Evolutionary conservation across 2,888 invertebrate genomes (phyloP), one percentile per base, ranked within the genome.

Genomic region (Drosophila quinaria): DNA sequence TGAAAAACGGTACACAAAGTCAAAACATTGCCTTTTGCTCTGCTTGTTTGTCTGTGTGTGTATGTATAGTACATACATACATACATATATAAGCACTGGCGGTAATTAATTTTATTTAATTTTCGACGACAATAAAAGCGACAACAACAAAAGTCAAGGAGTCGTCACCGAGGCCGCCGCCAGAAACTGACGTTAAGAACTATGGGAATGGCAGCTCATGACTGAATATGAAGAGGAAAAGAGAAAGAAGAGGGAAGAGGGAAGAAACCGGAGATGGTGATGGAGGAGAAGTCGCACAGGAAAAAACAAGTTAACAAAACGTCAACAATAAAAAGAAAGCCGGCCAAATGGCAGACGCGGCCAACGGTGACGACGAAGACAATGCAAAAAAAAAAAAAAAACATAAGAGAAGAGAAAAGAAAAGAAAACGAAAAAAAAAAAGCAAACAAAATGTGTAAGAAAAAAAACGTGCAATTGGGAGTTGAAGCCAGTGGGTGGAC

Each of bases 301-400:
- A 89, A 84, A 84, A 89, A 84, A 89, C 83, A 84, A 84, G 89
- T 89, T 89, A 87, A 83, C 89, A 84, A 70, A 83, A 84, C 81
- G 78, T 80, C 83, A 84, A 83, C 87, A 80, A 80, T 69, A 68
- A 71, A 70, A 78, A 70, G 52, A 72, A 80, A 74, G 70, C 58
- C 65, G 62, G 54, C 73, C 52, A 72, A 87, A 82, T 76, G 78
- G 72, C 78, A 72, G 61, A 74, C 47, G 64, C 64, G 58, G 58
- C 63, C 74, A 75, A 74, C 63, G 68, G 31, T 78, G 49, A 78
- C 78, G 62, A 33, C 47, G 62, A 66, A 66, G 73, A 71, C 72
- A 76, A 78, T 70, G 74, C 60, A 51, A 52, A 58, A 65, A 60
- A 63, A 63, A 50, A 37, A 58, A n/a, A n/a, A n/a, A n/a, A n/a